Percentiles rank a stretch among this genome's conserved stretches.
Conservation (phyloP, 1,140 invertebrate species). For the Harpegnathos saltator region DNA sequence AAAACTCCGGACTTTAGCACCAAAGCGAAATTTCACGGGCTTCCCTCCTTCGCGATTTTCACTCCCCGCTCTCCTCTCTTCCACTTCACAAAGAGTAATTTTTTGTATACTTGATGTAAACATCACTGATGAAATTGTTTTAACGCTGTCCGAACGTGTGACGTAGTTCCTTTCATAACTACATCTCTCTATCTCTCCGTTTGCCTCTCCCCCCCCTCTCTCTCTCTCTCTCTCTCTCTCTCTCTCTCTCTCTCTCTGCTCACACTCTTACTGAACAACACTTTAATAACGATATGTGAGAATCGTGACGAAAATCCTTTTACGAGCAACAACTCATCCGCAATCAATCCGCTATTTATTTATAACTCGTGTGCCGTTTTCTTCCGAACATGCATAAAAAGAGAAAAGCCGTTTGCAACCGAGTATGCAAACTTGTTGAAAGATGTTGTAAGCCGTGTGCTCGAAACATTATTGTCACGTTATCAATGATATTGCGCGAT, state of each 20-base stretch:
- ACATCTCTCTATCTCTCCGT: constrained; percentile 1
- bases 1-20: neutral
- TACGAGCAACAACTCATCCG: constrained; percentile 19
- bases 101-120: neutral
- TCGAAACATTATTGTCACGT: too few relatives aligned
- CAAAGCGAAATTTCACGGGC: too few relatives aligned
- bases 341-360: constrained; percentile 36
- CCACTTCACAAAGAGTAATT: neutral
- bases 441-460: neutral
- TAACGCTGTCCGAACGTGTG: constrained; percentile 13
- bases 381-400: constrained; percentile 3
- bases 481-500: too few relatives aligned
- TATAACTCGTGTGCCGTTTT: constrained; percentile 33
- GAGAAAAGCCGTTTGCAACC: neutral
- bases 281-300: neutral
- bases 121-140: neutral
- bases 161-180: neutral
- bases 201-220: too few relatives aligned
- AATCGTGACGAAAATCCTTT: constrained; percentile 37
- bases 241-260: neutral
- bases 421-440: neutral
- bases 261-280: neutral
- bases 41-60: neutral
- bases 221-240: too few relatives aligned
- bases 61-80: constrained; percentile 1